Evolutionary conservation across 2,113 vertebrate species (phyloP).

Genomic region (Myotis brandtii): DNA sequence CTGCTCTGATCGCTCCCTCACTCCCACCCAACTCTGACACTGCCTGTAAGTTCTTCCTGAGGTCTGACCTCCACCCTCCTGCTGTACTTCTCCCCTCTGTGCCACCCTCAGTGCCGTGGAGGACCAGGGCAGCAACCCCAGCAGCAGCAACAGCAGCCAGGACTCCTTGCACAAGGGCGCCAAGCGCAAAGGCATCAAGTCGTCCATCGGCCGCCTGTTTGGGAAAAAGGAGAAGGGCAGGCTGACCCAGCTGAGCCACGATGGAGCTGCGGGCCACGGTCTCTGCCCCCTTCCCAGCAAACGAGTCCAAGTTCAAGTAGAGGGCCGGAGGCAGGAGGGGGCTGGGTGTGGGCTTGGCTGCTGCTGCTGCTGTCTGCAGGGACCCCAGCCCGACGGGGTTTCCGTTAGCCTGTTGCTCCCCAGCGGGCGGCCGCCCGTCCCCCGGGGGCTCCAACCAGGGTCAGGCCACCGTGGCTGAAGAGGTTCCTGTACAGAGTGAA

Average conservation of each 20-base stretch:
- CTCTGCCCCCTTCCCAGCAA: slow-evolving; percentile 61
- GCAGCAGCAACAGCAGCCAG: slow-evolving; percentile 89
- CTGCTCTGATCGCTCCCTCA: neutral
- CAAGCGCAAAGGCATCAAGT: slow-evolving; percentile 98
- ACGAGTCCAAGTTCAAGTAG: neutral
- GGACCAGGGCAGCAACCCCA: slow-evolving; percentile 87
- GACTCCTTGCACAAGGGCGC: slow-evolving; percentile 91
- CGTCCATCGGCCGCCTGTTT: slow-evolving; percentile 96
- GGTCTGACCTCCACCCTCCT: neutral
- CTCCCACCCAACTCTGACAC: neutral
- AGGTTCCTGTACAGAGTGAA: neutral
- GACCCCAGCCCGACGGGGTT: neutral
- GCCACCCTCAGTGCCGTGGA: slow-evolving; percentile 83
- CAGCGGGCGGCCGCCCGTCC: neutral
- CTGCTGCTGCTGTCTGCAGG: neutral
- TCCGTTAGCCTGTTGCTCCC: neutral
- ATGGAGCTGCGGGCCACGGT: slow-evolving; percentile 92
- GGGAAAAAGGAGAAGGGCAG: slow-evolving; percentile 97
- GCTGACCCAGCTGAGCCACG: slow-evolving; percentile 91
- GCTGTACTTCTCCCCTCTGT: slow-evolving; percentile 51
- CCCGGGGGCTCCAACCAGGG: neutral
- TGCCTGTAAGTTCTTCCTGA: neutral
- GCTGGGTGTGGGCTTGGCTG: neutral
- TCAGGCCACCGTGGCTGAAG: neutral
- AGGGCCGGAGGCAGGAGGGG: neutral